phyloP scores from a whole-genome alignment of 2,113 vertebrate genomes.

The Oryzias melastigma region DNA sequence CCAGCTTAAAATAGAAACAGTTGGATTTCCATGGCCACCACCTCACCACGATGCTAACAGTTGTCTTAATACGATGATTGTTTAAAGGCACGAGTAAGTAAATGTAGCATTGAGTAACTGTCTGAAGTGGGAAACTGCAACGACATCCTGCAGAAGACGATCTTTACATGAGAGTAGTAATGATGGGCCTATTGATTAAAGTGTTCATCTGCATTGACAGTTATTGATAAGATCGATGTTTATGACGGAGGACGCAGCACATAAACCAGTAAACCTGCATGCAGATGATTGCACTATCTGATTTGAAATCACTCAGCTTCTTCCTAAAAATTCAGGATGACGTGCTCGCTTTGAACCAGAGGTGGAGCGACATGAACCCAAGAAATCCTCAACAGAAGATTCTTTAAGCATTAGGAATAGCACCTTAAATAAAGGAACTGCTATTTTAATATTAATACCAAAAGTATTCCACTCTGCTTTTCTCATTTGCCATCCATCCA shows the following conservation, averaged over 20 bases:
- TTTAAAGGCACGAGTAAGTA: constrained; percentile 36
- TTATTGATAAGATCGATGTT: constrained; percentile 19
- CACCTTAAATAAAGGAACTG: too few relatives aligned
- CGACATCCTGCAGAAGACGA: neutral
- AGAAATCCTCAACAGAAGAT: too few relatives aligned
- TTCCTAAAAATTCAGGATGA: neutral
- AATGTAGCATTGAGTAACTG: neutral
- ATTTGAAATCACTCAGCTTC: constrained; percentile 12
- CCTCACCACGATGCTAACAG: constrained; percentile 31
- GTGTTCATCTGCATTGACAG: constrained; percentile 48
- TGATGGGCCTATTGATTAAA: constrained; percentile 33
- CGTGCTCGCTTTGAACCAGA: constrained; percentile 2
- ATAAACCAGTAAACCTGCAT: constrained; percentile 17
- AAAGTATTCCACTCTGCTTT: too few relatives aligned
- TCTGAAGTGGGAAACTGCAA: constrained; percentile 4
- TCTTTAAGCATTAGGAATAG: too few relatives aligned
- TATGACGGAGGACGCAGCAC: constrained; percentile 24
- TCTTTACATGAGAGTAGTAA: constrained; percentile 24
- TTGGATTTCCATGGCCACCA: constrained; percentile 14
- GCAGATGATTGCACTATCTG: constrained; percentile 23
- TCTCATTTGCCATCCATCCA: too few relatives aligned
- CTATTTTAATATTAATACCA: too few relatives aligned
- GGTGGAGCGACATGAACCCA: too few relatives aligned
- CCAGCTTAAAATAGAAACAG: constrained; percentile 21
- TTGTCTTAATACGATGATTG: constrained; percentile 24